Evolutionary conservation across 2,113 vertebrate species (phyloP), one percentile per base, ranked within the genome.

Genomic region (Speoplatyrhinus poulsoni): DNA sequence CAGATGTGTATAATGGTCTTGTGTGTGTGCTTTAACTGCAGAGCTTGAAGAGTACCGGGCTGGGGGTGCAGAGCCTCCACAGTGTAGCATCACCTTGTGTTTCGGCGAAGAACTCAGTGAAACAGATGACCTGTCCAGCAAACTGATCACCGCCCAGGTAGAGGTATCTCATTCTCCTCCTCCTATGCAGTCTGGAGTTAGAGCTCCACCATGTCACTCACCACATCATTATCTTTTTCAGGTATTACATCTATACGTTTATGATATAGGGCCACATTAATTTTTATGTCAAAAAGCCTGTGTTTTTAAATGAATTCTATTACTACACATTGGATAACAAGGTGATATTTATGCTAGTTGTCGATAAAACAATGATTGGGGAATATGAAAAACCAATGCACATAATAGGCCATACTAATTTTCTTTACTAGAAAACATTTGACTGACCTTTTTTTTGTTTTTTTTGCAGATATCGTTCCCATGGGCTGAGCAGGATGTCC

Each of bases 71-170:
- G 80, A 85, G 0, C 79, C 64, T 1, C 96, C 96, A 10, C 73
- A 92, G 65, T 92, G 72, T 77, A 79, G 88, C 56, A 77, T 95
- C 72, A 94, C 87, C 0, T 84, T 97, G 56, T 93, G 94, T 66
- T 94, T 97, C 6, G 95, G 94, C 26, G 94, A 96, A 46, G 90
- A 94, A 65, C 78, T 89, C 41, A 77, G 67, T 2, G 66, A 66
- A 49, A 19, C 41, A 0, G 93, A 89, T 3, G 78, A 89, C 13
- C 67, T 77, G 3, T 33, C 70, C 6, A 32, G 67, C 19, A 94
- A 94, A 62, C 91, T 90, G 58, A 95, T 97, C 58, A 92, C 91
- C 1, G 90, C 93, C 47, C 86, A 94, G 92, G 96, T 96, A 80
- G 65, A 19, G n/a, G 4, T 8, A 3, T 12, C 2, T 12, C 12